Evolutionary conservation across 2,797 vertebrate genomes (phyloP).

Genomic region (Hypotaenidia philippensis): DNA sequence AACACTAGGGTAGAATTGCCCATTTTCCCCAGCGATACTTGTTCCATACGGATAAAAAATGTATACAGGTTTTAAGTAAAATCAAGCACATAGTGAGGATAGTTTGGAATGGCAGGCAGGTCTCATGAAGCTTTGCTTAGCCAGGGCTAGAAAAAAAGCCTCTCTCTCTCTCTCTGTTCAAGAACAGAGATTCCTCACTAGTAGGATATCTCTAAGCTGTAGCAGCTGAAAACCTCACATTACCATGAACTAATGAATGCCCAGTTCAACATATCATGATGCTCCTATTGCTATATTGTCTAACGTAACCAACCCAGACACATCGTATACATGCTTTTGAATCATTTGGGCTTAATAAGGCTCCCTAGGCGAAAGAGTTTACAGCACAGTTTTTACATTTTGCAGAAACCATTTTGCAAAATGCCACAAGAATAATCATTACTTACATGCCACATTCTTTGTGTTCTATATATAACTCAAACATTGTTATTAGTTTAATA

Average conservation of each 20-base stretch:
- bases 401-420: constrained; percentile 38
- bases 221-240: background rate
- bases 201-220: background rate
- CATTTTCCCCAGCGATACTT: constrained; percentile 16
- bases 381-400: constrained; percentile 14
- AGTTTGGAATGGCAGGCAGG: background rate
- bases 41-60: constrained; percentile 3
- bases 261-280: background rate
- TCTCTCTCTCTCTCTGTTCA: background rate
- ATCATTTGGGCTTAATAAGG: constrained; percentile 26
- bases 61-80: constrained; percentile 8
- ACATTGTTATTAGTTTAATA: background rate
- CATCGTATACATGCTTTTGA: background rate
- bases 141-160: background rate
- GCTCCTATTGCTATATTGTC: background rate
- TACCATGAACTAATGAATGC: background rate
- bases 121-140: background rate
- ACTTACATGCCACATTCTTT: background rate
- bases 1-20: constrained; percentile 7
- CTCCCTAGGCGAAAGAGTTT: constrained; percentile 11
- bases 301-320: background rate
- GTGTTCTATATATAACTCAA: background rate
- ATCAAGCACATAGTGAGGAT: background rate
- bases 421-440: background rate
- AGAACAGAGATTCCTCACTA: background rate